Conservation (phyloP, 2,113 vertebrate species). For the Proterorhinus semilunaris region DNA sequence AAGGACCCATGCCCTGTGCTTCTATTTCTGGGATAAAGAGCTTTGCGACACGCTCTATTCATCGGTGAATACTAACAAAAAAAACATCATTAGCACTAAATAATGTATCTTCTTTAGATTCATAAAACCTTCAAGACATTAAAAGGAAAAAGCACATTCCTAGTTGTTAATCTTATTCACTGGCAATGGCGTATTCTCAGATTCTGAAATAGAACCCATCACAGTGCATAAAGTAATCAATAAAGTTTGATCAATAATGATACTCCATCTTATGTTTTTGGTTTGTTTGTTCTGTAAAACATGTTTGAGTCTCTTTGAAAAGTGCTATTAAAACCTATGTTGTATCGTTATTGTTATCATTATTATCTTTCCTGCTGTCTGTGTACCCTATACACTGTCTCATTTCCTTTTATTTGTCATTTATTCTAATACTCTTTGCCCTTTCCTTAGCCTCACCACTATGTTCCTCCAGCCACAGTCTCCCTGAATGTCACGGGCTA, state of each 20-base stretch:
- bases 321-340: too few species aligned
- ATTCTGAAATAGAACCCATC: not conserved
- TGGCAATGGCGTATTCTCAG: too few species aligned
- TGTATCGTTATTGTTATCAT: not conserved
- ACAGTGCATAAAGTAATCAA: not conserved
- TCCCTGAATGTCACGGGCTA: constrained; percentile 69
- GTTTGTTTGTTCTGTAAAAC: too few species aligned
- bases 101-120: constrained; percentile 10
- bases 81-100: not conserved
- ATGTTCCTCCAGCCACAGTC: constrained; percentile 48
- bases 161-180: too few species aligned
- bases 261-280: too few species aligned
- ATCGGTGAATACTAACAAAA: not conserved
- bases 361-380: not conserved
- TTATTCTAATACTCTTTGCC: constrained; percentile 59
- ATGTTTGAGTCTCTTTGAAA: too few species aligned
- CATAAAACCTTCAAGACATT: not conserved
- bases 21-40: constrained; percentile 55
- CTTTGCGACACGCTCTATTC: constrained; percentile 51
- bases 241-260: too few species aligned
- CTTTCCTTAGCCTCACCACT: constrained; percentile 48
- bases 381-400: not conserved
- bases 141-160: too few species aligned
- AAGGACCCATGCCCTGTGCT: constrained; percentile 45
- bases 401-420: constrained; percentile 29